These are phyloP conservation scores for Acanthopleura granulata DNA, from an alignment of 2,888 invertebrate genomes.

Conservation along the genomic window DNA sequence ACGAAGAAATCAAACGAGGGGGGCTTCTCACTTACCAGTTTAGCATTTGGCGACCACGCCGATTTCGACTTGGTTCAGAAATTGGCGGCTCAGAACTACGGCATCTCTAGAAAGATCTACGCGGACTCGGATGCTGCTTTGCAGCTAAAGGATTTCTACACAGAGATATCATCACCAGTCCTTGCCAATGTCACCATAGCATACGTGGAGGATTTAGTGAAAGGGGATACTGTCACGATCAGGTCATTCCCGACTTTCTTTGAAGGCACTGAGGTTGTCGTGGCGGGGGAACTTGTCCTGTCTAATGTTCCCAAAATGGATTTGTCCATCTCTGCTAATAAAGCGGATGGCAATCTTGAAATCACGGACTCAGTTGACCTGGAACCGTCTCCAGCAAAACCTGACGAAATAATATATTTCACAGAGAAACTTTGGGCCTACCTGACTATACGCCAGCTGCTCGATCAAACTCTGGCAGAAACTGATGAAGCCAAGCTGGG, in stretches of 20 bases:
- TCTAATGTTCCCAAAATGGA: background rate
- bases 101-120: conserved; percentile 21
- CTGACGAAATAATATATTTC: conserved; percentile 8
- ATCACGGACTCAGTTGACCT: background rate
- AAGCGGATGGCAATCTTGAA: background rate
- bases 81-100: conserved; percentile 13
- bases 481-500: conserved; percentile 21
- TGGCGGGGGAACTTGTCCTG: conserved; percentile 31
- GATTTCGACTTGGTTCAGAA: conserved; percentile 49
- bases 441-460: conserved; percentile 32
- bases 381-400: background rate
- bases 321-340: background rate
- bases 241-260: conserved; percentile 39
- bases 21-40: conserved; percentile 42
- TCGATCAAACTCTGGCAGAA: conserved; percentile 25
- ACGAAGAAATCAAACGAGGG: conserved; percentile 38
- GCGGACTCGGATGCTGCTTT: conserved; percentile 20
- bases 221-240: conserved; percentile 39
- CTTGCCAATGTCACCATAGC: conserved; percentile 78
- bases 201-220: conserved; percentile 70
- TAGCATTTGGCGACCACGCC: conserved; percentile 48
- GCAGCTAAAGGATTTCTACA: conserved; percentile 73
- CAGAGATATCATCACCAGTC: conserved; percentile 79
- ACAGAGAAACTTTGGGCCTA: conserved; percentile 37
- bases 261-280: conserved; percentile 49